A percentile compares a stretch with the other conserved stretches of the same genome.
Conservation (phyloP, 2,888 invertebrate genomes). For the Brenthis hecate region DNA sequence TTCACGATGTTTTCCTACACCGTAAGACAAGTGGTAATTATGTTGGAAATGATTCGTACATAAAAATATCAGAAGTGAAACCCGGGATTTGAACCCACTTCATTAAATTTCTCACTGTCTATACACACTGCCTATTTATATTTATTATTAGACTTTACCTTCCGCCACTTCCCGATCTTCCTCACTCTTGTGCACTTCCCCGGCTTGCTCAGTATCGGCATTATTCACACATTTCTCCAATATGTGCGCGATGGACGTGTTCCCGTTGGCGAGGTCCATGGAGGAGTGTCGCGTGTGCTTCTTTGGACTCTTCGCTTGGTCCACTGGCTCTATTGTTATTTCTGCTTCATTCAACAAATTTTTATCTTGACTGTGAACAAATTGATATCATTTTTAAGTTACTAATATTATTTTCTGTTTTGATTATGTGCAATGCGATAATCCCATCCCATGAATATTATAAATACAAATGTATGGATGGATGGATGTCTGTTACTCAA, state of each 20-base stretch:
- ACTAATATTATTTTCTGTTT: not conserved
- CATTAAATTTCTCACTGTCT: not conserved
- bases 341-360: constrained; percentile 72
- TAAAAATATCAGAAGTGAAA: not conserved
- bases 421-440: too few relatives aligned
- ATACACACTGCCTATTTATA: too few relatives aligned
- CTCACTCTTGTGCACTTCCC: constrained; percentile 39
- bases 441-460: too few relatives aligned
- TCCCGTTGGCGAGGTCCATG: constrained; percentile 72
- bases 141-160: constrained; percentile 8
- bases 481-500: too few relatives aligned
- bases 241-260: constrained; percentile 71
- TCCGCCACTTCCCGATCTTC: constrained; percentile 39
- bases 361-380: constrained; percentile 63
- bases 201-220: constrained; percentile 42
- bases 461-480: too few relatives aligned
- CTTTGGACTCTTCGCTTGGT: constrained; percentile 58
- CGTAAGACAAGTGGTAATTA: too few relatives aligned
- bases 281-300: constrained; percentile 76
- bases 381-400: not conserved
- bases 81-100: not conserved
- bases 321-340: constrained; percentile 72
- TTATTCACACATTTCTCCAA: constrained; percentile 73
- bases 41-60: too few relatives aligned
- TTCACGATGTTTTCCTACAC: too few relatives aligned